A percentile compares a stretch with the other conserved stretches of the same genome.
Conservation (phyloP, 2,113 vertebrate species). For the crab-eating macaque (Macaca fascicularis) region T2T-MFA8v1.1 NC_088389.1:53954001-53954500, state of each 20-base stretch:
- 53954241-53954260: background rate
- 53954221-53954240: background rate
- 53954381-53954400: background rate
- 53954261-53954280: background rate
- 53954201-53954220: background rate
- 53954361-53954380: background rate
- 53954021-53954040: background rate
- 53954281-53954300: background rate
- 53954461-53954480: background rate
- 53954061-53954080: background rate
- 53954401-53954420: background rate
- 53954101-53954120: background rate
- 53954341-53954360: background rate
- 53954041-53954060: background rate
- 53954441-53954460: background rate
- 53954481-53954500: background rate
- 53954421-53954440: background rate
- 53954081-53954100: background rate
- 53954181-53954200: no score
- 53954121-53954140: background rate
- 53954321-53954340: background rate
- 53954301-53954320: background rate
- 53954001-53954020: background rate
- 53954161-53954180: background rate
- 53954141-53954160: background rate